Evolutionary conservation across 2,888 invertebrate genomes (phyloP).

Genomic region (Incurvaria masculella): DNA sequence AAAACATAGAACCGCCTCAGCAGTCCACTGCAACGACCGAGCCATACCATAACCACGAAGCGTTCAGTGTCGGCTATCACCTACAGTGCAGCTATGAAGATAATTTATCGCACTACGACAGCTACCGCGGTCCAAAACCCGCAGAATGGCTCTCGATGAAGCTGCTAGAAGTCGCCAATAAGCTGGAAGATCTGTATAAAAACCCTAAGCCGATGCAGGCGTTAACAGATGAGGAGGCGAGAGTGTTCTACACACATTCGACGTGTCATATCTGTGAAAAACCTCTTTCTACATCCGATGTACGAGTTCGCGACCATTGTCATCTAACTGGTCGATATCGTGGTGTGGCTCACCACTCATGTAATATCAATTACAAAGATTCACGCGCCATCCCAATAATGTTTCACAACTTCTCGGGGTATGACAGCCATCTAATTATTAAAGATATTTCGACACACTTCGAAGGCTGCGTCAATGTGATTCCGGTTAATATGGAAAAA

Average conservation of each 20-base stretch:
- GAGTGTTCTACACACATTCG: background rate
- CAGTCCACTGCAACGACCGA: background rate
- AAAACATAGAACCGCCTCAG: background rate
- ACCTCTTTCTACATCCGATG: background rate
- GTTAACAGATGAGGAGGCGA: background rate
- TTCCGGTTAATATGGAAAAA: background rate
- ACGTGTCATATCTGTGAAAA: background rate
- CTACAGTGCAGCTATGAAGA: background rate
- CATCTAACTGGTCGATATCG: background rate
- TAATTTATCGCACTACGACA: background rate
- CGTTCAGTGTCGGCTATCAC: background rate
- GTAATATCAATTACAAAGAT: background rate
- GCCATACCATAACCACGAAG: background rate
- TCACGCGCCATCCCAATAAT: constrained; percentile 5
- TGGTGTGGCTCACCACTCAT: background rate
- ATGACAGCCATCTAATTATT: constrained; percentile 9
- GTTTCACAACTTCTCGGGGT: constrained; percentile 8
- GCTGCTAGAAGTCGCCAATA: background rate
- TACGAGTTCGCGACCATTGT: background rate
- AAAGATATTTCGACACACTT: constrained; percentile 6
- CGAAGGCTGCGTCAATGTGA: background rate
- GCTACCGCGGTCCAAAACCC: background rate
- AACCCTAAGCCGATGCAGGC: no score
- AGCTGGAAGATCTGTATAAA: background rate
- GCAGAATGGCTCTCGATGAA: background rate